Evolutionary conservation across 2,888 invertebrate species (phyloP).

Genomic region (Dicranocentrus wangi): DNA sequence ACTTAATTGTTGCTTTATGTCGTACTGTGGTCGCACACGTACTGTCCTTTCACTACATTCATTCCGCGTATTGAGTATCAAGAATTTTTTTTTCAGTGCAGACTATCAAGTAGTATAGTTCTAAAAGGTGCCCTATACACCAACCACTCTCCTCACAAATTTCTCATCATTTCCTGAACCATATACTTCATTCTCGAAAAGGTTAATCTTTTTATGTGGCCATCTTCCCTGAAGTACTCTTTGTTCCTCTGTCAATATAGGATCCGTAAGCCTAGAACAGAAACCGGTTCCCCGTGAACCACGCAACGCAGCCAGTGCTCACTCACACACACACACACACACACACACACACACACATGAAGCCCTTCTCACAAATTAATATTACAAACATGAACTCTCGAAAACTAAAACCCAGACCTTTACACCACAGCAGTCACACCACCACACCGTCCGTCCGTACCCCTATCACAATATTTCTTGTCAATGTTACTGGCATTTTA

Average conservation of each 20-base stretch:
- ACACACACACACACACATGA: too few species aligned
- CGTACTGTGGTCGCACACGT: conserved; percentile 6
- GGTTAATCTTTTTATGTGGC: too few species aligned
- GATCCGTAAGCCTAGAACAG: conserved; percentile 32
- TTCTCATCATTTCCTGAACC: neutral
- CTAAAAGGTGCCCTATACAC: too few species aligned
- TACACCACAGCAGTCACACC: too few species aligned
- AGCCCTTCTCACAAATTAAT: conserved; percentile 16
- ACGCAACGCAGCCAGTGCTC: neutral
- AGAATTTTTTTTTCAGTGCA: too few species aligned
- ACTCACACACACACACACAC: neutral
- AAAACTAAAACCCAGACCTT: neutral
- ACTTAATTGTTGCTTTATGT: conserved; percentile 41
- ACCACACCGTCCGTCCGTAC: neutral
- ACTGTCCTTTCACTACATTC: neutral
- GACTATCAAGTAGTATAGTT: too few species aligned
- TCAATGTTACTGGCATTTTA: conserved; percentile 28
- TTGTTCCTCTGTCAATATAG: conserved; percentile 17
- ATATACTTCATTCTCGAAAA: too few species aligned
- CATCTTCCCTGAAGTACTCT: neutral
- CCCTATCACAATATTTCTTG: neutral
- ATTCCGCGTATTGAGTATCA: too few species aligned
- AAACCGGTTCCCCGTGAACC: conserved; percentile 27
- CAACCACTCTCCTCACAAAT: neutral
- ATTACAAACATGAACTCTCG: neutral